Evolutionary conservation across 2,113 vertebrate genomes (phyloP).

Genomic region (Mystacornis crossleyi): DNA sequence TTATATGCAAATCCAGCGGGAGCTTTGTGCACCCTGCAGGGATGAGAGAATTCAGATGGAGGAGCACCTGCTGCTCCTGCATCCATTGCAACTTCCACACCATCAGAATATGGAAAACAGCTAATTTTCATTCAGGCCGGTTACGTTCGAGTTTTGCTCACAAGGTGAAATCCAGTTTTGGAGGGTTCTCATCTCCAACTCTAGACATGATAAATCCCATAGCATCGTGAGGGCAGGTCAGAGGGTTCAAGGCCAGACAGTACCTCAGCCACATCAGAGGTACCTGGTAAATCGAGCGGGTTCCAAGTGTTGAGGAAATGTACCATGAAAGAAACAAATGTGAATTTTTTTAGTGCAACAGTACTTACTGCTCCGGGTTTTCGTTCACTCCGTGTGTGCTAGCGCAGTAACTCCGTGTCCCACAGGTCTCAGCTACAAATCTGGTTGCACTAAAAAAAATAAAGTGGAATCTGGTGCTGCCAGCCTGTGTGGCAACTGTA

Average conservation of each 20-base stretch:
- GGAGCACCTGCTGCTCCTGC: neutral
- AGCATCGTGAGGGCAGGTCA: slow-evolving; percentile 32
- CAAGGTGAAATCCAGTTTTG: neutral
- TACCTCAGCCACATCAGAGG: slow-evolving; percentile 20
- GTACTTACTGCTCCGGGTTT: slow-evolving; percentile 41
- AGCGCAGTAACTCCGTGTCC: slow-evolving; percentile 35
- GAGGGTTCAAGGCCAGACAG: slow-evolving; percentile 16
- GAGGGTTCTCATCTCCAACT: slow-evolving; percentile 27
- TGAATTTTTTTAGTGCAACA: slow-evolving; percentile 43
- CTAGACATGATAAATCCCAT: slow-evolving; percentile 22
- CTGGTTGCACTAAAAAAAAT: slow-evolving; percentile 22
- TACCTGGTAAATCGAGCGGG: neutral
- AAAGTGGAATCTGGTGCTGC: slow-evolving; percentile 21
- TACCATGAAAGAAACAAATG: neutral
- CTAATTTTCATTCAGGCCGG: neutral
- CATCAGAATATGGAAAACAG: neutral
- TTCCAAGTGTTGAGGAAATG: slow-evolving; percentile 20
- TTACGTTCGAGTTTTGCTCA: neutral
- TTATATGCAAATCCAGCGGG: slow-evolving; percentile 64
- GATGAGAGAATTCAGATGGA: slow-evolving; percentile 1
- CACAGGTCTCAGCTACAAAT: slow-evolving; percentile 32
- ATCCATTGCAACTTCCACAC: slow-evolving; percentile 17
- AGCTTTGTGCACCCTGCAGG: slow-evolving; percentile 39
- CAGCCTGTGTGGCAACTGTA: slow-evolving; percentile 52
- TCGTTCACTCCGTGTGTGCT: slow-evolving; percentile 45